phyloP scores from a whole-genome alignment of 2,797 vertebrate genomes.

The Cirrhinus mrigala region DNA sequence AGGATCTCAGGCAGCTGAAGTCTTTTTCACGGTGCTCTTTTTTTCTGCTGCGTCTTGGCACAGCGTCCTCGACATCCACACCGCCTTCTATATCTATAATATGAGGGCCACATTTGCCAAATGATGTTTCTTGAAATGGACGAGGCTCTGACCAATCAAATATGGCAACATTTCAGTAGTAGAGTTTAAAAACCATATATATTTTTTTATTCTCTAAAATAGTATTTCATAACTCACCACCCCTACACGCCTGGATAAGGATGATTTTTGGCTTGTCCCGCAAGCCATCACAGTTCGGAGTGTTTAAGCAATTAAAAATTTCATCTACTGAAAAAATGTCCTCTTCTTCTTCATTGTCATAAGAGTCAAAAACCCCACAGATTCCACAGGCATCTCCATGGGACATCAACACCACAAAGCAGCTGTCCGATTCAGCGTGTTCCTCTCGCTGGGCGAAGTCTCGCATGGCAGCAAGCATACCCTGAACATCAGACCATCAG shows the following conservation, averaged over 20 bases:
- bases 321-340: conserved; percentile 66
- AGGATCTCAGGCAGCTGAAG: conserved; percentile 60
- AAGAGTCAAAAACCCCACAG: conserved; percentile 58
- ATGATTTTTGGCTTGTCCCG: conserved; percentile 78
- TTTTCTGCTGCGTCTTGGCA: background rate
- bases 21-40: conserved; percentile 59
- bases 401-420: conserved; percentile 82
- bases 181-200: background rate
- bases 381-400: conserved; percentile 72
- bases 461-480: conserved; percentile 65
- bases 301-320: conserved; percentile 72
- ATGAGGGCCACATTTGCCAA: background rate
- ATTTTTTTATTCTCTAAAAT: background rate
- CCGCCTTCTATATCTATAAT: conserved; percentile 33
- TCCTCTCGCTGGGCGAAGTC: conserved; percentile 70
- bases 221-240: conserved; percentile 64
- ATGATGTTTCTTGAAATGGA: background rate
- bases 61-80: conserved; percentile 29
- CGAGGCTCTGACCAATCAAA: background rate
- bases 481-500: conserved; percentile 61
- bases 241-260: conserved; percentile 79
- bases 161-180: background rate
- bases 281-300: conserved; percentile 67
- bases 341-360: background rate
- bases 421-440: conserved; percentile 76